Base-by-base conservation (phyloP, 2,797 vertebrate genomes). In the Nyctibius grandis region DNA sequence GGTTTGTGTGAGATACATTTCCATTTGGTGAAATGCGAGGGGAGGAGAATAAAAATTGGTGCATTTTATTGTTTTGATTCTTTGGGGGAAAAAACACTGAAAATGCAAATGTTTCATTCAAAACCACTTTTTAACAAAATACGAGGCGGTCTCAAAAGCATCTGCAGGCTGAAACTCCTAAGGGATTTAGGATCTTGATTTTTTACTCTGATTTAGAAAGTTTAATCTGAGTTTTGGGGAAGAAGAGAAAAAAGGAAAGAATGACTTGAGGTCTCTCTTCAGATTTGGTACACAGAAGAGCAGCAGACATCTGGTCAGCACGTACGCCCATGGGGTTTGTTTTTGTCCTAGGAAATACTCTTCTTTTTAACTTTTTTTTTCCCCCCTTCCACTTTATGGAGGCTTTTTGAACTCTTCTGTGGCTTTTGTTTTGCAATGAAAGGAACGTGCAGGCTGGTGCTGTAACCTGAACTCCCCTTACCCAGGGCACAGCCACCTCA, bases 341-440 rank as follows among this genome's bases (percentile, higher is more conserved):
- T 67, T 13, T 13, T 68, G 20, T 61, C 22, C 42, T 47, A 25
- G 42, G 51, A 80, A 89, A 74, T 77, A 8, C 2, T 51, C 9
- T n/a, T 76, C 25, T 20, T 70, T 88, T 51, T 29, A 48, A 50
- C 13, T 31, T 42, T 25, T n/a, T 15, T 2, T 1, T 47, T 4
- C 4, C 9, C 34, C 22, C 26, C n/a, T n/a, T 38, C 25, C 20
- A 1, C 48, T 88, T 78, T 45, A 13, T 57, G 22, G n/a, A 59
- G 38, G 33, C 28, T 78, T 87, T 91, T 60, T 78, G 63, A 57
- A 23, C 50, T 78, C 17, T 65, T 50, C 26, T 6, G 6, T n/a
- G 21, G 42, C 79, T 89, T 88, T 93, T 94, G 61, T 81, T 91
- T 85, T 78, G 57, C 42, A 51, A 6, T 45, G 47, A 45, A 38